Conservation (phyloP, 2,113 vertebrate species). For the Archocentrus centrarchus region DNA sequence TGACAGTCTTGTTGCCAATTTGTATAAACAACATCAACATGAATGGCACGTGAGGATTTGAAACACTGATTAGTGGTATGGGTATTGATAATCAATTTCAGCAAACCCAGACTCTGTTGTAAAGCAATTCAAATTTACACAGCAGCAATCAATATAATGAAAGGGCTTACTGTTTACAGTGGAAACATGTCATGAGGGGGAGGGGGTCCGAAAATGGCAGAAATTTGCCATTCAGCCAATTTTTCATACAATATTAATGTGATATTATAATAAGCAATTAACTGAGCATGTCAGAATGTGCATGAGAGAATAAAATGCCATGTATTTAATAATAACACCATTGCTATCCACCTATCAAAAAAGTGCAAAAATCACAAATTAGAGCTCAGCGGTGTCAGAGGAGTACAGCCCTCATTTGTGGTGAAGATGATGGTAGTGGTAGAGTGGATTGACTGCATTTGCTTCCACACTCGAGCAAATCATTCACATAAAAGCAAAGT, state of each 20-base stretch:
- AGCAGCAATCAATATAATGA: slow-evolving; percentile 52
- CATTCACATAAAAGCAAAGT: slow-evolving; percentile 38
- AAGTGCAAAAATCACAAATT: slow-evolving; percentile 26
- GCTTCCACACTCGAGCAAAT: slow-evolving; percentile 35
- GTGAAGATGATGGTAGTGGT: slow-evolving; percentile 30
- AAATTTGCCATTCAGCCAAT: neutral
- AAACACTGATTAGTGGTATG: slow-evolving; percentile 44
- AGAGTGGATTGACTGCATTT: neutral
- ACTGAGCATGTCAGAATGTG: neutral
- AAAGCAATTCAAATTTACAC: slow-evolving; percentile 48
- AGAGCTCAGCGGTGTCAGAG: slow-evolving; percentile 39
- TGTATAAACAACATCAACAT: slow-evolving; percentile 8
- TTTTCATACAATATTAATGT: neutral
- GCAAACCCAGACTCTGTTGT: slow-evolving; percentile 52
- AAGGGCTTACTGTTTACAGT: slow-evolving; percentile 21
- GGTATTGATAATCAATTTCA: slow-evolving; percentile 66
- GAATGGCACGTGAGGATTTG: slow-evolving; percentile 20
- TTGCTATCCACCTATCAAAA: neutral
- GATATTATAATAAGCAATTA: neutral
- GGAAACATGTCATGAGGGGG: neutral
- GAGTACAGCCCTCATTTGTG: slow-evolving; percentile 43
- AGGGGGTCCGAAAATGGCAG: neutral
- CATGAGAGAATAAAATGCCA: neutral
- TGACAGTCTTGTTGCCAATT: slow-evolving; percentile 6
- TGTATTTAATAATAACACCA: neutral